A percentile compares a stretch with the other conserved stretches of the same genome.
Evolutionary conservation across 2,797 vertebrate genomes (phyloP).

Genomic region (Acanthurus leucopareius): DNA sequence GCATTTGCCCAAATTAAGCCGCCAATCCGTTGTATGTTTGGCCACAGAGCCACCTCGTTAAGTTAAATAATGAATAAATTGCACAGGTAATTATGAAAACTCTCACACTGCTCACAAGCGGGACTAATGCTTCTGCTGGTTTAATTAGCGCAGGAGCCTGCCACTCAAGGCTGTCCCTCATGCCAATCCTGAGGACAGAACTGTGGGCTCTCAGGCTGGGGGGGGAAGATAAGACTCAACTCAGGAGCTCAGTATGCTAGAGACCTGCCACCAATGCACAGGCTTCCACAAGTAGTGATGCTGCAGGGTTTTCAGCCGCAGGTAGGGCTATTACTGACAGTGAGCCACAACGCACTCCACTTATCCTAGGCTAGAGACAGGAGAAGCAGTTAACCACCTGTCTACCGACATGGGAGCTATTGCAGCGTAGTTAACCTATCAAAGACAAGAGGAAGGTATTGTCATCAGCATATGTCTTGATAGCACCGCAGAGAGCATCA

Average conservation of each 20-base stretch:
- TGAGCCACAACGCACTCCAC: constrained; percentile 29
- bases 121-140: constrained; percentile 82
- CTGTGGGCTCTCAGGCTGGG: constrained; percentile 53
- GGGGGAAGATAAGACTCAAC: constrained; percentile 65
- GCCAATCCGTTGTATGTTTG: constrained; percentile 70
- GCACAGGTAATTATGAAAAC: constrained; percentile 82
- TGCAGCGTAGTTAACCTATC: constrained; percentile 57
- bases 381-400: constrained; percentile 63
- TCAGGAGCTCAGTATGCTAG: constrained; percentile 31
- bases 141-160: constrained; percentile 83
- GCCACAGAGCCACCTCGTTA: constrained; percentile 78
- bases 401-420: constrained; percentile 54
- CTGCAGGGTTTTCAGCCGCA: constrained; percentile 45
- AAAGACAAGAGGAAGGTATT: constrained; percentile 51
- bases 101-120: constrained; percentile 75
- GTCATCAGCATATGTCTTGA: constrained; percentile 68
- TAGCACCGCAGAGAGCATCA: constrained; percentile 46
- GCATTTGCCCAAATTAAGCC: constrained; percentile 70
- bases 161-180: constrained; percentile 75
- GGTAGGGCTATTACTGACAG: constrained; percentile 39
- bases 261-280: constrained; percentile 33
- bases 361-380: constrained; percentile 36
- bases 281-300: constrained; percentile 38
- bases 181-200: constrained; percentile 65
- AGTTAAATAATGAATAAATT: constrained; percentile 83